Percentiles rank a stretch among this genome's conserved stretches.
These are phyloP conservation scores for Gallirallus australis DNA, from an alignment of 2,797 vertebrate species.

Conservation along the genomic window DNA sequence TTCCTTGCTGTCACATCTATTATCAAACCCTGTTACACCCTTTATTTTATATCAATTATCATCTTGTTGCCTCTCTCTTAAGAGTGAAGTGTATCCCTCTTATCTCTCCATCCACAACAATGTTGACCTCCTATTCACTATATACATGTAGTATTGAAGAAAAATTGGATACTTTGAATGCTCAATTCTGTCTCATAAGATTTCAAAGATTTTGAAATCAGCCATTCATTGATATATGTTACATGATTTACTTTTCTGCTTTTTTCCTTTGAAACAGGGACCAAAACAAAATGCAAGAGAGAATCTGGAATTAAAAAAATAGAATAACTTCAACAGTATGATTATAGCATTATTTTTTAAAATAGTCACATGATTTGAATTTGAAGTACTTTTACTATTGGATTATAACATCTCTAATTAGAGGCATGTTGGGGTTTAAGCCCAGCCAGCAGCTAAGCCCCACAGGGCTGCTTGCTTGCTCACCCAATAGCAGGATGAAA, in stretches of 20 bases:
- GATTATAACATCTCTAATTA: neutral
- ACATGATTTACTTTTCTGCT: neutral
- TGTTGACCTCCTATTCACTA: slow-evolving; percentile 40
- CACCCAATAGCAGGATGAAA: too few species aligned
- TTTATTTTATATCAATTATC: too few species aligned
- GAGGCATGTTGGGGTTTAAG: too few species aligned
- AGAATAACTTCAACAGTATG: neutral
- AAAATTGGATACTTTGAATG: neutral
- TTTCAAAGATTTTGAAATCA: neutral
- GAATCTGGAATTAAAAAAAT: neutral
- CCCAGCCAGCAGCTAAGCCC: too few species aligned
- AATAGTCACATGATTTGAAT: neutral
- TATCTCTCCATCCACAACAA: too few species aligned
- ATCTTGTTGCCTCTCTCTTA: too few species aligned
- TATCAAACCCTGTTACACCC: too few species aligned
- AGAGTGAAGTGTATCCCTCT: too few species aligned
- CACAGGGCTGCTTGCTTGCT: too few species aligned
- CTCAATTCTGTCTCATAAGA: neutral
- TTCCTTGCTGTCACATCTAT: too few species aligned
- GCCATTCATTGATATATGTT: neutral
- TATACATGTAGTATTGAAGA: neutral
- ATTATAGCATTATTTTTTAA: neutral
- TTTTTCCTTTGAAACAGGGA: neutral
- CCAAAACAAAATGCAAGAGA: neutral
- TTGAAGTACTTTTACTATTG: neutral